Base-by-base conservation (phyloP, 2,888 invertebrate genomes). In the Lapara coniferarum region DNA sequence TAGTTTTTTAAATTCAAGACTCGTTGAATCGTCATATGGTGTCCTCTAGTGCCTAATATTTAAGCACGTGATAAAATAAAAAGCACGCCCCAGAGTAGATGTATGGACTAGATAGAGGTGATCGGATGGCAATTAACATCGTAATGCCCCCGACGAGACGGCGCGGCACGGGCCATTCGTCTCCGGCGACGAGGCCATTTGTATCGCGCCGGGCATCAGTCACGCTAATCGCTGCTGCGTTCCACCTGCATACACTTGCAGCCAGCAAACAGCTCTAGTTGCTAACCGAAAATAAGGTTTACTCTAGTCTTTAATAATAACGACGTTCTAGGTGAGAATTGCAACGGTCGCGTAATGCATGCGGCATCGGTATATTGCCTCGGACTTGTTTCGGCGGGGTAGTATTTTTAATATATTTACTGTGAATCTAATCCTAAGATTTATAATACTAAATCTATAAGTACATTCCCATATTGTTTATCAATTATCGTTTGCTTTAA, bases 61-160 rank as follows among this genome's bases (percentile, higher is more conserved):
- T 37, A 37, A 46, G 19, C 16, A 55, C 63, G 10, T 49, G 19
- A 46, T 59, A 6, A 5, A 30, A 25, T 56, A 56, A 25, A 59
- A 46, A 59, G 46, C 44, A 16, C 10, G n/a, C 19, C 14, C 25
- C 81, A 87, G 84, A 82, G 83, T 79, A 80, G 78, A 82, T 71
- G 70, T 71, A 67, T 72, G 71, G 84, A 53, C 14, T 12, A 66
- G 44, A 67, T 44, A 46, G 37, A 46, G 37, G 58, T 83, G 83
- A 86, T 87, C 83, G 85, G 85, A 85, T 80, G 84, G 85, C 87
- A 87, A 88, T 89, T 88, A 89, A 88, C 86, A 82, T 86, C 81
- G 85, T 86, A 85, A 79, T 85, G 82, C 81, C 81, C 81, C 78
- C 75, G 77, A 76, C 73, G 77, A 75, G 74, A 76, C 75, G 78